These are phyloP conservation scores for Dorcus hopei DNA, from an alignment of 2,888 invertebrate genomes.

Conservation along the genomic window DNA sequence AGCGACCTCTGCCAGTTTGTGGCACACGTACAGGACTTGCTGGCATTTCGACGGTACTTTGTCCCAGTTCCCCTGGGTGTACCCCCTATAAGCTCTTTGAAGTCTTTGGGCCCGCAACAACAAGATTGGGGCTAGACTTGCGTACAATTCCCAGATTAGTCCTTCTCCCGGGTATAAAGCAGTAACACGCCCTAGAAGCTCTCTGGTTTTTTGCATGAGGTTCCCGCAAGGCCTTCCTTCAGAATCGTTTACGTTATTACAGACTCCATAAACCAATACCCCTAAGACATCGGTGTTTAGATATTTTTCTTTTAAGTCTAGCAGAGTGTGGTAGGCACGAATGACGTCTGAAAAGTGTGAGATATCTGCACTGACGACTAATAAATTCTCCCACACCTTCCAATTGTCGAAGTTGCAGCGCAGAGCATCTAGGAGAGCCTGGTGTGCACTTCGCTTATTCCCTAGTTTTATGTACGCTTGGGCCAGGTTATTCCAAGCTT, in stretches of 20 bases:
- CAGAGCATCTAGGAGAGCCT: conserved; percentile 82
- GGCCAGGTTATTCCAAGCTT: conserved; percentile 97
- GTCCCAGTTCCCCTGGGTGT: conserved; percentile 64
- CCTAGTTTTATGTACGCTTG: conserved; percentile 87
- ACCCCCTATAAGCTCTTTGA: conserved; percentile 71
- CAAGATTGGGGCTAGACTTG: conserved; percentile 62
- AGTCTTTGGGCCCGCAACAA: conserved; percentile 67
- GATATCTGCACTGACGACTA: conserved; percentile 83
- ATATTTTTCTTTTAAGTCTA: conserved; percentile 81
- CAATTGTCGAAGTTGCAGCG: conserved; percentile 92
- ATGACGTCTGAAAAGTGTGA: conserved; percentile 83
- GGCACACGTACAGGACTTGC: conserved; percentile 62
- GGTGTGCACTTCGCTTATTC: conserved; percentile 82
- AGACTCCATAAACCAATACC: conserved; percentile 68
- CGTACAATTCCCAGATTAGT: conserved; percentile 79
- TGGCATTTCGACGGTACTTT: conserved; percentile 58
- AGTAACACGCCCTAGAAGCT: conserved; percentile 73
- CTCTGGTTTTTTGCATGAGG: conserved; percentile 57
- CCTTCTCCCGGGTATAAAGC: conserved; percentile 66
- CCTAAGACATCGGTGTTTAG: conserved; percentile 72
- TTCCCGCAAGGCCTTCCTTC: conserved; percentile 52
- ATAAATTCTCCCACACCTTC: conserved; percentile 94
- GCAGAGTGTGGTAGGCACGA: conserved; percentile 76
- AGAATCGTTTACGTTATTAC: conserved; percentile 61
- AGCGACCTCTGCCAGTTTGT: conserved; percentile 58